A percentile compares a stretch with the other conserved stretches of the same genome.
Evolutionary conservation across 2,888 invertebrate genomes (phyloP).

Genomic region (Lepidonotus clava): DNA sequence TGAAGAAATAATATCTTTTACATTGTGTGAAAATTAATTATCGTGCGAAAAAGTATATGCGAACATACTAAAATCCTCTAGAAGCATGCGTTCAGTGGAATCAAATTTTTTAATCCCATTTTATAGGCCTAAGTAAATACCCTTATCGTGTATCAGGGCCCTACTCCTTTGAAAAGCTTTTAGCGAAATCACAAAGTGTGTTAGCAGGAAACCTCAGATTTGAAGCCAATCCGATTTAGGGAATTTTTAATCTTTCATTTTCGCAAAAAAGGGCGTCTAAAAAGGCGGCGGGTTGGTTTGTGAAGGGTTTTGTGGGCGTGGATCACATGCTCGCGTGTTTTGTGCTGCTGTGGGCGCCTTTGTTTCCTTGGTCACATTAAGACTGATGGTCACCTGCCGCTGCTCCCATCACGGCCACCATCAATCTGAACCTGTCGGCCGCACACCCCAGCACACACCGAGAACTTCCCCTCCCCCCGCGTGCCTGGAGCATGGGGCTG

Average conservation of each 20-base stretch:
- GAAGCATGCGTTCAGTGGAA: too few relatives aligned
- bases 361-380: slow-evolving; percentile 23
- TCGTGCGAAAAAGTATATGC: too few relatives aligned
- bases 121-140: too few relatives aligned
- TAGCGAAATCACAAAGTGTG: slow-evolving; percentile 2
- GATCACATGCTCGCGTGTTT: slow-evolving; percentile 17
- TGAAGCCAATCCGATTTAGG: slow-evolving; percentile 26
- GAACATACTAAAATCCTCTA: too few relatives aligned
- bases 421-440: background rate
- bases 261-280: background rate
- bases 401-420: background rate
- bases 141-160: background rate
- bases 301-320: slow-evolving; percentile 2
- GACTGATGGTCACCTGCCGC: slow-evolving; percentile 26
- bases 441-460: background rate
- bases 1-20: too few relatives aligned
- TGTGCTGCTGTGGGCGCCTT: background rate
- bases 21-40: too few relatives aligned
- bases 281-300: background rate
- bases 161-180: background rate
- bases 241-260: background rate
- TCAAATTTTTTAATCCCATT: too few relatives aligned
- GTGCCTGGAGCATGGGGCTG: slow-evolving; percentile 7
- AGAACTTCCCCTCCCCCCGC: too few relatives aligned
- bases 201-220: slow-evolving; percentile 16